A percentile compares a stretch with the other conserved stretches of the same genome.
Conservation (phyloP, 1,140 invertebrate species). For the Drosophila truncata region DNA sequence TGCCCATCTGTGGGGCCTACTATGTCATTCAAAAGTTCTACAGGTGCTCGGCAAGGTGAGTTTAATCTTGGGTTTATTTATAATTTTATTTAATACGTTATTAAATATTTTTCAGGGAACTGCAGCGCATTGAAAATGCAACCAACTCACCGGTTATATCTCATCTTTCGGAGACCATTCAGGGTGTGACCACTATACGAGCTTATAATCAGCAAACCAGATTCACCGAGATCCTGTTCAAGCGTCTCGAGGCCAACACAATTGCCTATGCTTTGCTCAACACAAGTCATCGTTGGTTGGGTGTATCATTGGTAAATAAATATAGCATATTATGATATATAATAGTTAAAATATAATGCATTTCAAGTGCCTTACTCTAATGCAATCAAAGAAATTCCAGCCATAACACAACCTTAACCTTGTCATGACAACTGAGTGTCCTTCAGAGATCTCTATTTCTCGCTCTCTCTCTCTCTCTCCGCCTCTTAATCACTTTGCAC, state of each 20-base stretch:
- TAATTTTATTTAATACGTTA: neutral
- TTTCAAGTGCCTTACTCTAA: constrained; percentile 1
- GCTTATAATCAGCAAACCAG: constrained; percentile 89
- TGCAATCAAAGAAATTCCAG: constrained; percentile 9
- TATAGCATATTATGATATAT: too few relatives aligned
- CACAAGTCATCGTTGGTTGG: constrained; percentile 93
- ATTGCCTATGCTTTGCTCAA: constrained; percentile 92
- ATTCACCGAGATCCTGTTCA: constrained; percentile 89
- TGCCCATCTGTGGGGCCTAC: constrained; percentile 89
- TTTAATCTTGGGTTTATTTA: too few relatives aligned
- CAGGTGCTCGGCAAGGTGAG: constrained; percentile 89
- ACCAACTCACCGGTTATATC: constrained; percentile 91
- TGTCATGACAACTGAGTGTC: constrained; percentile 10
- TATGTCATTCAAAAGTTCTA: constrained; percentile 90
- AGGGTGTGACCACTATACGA: constrained; percentile 89
- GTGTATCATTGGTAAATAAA: constrained; percentile 90
- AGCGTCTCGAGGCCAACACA: constrained; percentile 90
- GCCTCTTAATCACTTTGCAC: constrained; percentile 42
- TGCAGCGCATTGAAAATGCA: constrained; percentile 89
- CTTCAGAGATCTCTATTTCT: neutral
- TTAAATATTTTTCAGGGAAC: constrained; percentile 86
- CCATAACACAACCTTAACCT: constrained; percentile 15
- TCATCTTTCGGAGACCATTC: constrained; percentile 90
- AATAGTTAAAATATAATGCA: too few relatives aligned
- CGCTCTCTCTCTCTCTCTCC: too few relatives aligned